phyloP scores from a whole-genome alignment of 2,888 invertebrate species.

The Saturnia japonica region DNA sequence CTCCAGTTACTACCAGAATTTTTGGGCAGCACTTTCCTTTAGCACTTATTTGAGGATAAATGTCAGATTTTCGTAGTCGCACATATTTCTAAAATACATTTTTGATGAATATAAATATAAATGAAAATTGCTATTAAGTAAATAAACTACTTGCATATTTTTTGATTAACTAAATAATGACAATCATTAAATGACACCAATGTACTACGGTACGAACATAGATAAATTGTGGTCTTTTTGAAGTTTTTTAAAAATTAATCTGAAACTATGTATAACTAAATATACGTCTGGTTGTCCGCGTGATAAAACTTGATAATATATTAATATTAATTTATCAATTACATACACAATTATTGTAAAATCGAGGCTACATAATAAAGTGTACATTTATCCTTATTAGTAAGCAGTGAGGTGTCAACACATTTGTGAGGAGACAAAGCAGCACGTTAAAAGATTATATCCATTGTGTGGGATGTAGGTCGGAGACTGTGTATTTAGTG shows the following conservation, averaged over 20 bases:
- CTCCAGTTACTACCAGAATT: not conserved
- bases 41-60: no score
- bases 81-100: no score
- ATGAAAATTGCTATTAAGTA: no score
- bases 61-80: no score
- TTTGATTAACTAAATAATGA: no score
- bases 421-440: conserved; percentile 55
- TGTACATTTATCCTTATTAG: conserved; percentile 51
- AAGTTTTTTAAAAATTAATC: no score
- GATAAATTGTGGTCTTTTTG: no score
- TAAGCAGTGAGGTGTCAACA: conserved; percentile 36
- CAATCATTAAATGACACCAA: no score
- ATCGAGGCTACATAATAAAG: conserved; percentile 13
- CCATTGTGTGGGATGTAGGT: conserved; percentile 53
- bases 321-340: conserved; percentile 7
- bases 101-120: no score
- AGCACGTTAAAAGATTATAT: conserved; percentile 64
- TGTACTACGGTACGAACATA: no score
- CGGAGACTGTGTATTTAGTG: conserved; percentile 26
- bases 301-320: not conserved
- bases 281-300: not conserved
- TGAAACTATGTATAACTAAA: not conserved
- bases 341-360: conserved; percentile 22
- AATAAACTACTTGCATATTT: no score
- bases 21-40: no score